Percentiles rank a stretch among this genome's conserved stretches.
These are phyloP conservation scores for Colostygia pectinataria DNA, from an alignment of 2,888 invertebrate genomes.

Conservation along the genomic window DNA sequence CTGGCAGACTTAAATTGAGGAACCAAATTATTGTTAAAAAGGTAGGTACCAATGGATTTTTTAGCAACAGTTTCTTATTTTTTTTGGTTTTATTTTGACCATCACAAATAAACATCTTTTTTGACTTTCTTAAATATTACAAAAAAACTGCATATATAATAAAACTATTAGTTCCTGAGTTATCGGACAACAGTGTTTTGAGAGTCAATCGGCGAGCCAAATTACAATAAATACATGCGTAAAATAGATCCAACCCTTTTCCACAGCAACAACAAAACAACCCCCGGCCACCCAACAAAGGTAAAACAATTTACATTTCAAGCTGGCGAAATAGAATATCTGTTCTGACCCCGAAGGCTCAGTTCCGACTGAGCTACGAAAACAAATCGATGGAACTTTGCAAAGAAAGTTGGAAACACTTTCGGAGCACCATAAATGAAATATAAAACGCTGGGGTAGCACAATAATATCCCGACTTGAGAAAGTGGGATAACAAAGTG, in stretches of 20 bases:
- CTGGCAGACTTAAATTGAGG: too few species aligned
- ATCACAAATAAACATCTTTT: too few species aligned
- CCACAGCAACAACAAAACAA: constrained; percentile 23
- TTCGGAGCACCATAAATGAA: constrained; percentile 49
- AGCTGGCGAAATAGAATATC: constrained; percentile 37
- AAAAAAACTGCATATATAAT: too few species aligned
- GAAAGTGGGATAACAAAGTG: constrained; percentile 25
- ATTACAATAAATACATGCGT: constrained; percentile 16
- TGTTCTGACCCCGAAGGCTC: constrained; percentile 32
- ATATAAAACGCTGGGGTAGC: constrained; percentile 41
- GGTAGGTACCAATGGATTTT: too few species aligned
- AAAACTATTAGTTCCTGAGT: too few species aligned
- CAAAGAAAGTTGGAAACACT: constrained; percentile 47
- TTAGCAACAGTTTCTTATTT: too few species aligned
- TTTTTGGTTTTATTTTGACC: too few species aligned
- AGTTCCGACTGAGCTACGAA: constrained; percentile 29
- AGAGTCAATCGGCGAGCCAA: constrained; percentile 3
- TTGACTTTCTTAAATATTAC: too few species aligned
- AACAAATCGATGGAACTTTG: constrained; percentile 43
- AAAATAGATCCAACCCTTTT: constrained; percentile 17
- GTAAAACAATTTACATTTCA: constrained; percentile 37
- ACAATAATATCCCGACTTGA: constrained; percentile 39
- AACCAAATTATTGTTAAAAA: too few species aligned
- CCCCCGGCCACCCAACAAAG: constrained; percentile 20
- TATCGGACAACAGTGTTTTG: background rate